phyloP scores from a whole-genome alignment of 2,113 vertebrate genomes.

The Cinclus mexicanus region DNA sequence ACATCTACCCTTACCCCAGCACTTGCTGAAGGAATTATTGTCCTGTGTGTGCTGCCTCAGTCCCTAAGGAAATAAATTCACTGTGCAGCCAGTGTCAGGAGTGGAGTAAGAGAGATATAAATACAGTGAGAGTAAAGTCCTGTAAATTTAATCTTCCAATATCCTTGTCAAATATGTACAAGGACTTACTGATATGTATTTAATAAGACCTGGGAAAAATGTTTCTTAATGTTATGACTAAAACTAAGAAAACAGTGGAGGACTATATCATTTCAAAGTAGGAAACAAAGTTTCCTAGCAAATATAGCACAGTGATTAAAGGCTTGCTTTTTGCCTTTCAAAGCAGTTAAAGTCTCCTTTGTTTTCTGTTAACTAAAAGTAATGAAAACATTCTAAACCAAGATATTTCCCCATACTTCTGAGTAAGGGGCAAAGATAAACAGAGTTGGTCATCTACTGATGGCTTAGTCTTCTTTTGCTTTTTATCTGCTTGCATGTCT shows the following conservation, averaged over 20 bases:
- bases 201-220: neutral
- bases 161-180: neutral
- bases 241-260: neutral
- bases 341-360: neutral
- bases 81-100: neutral
- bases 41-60: neutral
- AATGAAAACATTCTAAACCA: neutral
- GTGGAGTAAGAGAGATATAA: neutral
- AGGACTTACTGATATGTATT: neutral
- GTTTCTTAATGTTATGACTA: neutral
- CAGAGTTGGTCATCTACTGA: neutral
- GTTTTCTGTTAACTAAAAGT: neutral
- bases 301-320: neutral
- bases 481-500: neutral
- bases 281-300: neutral
- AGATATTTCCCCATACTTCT: neutral
- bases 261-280: neutral
- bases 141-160: neutral
- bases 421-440: neutral
- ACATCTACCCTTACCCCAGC: neutral
- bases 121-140: neutral
- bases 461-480: neutral
- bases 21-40: neutral
- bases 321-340: neutral
- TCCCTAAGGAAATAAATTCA: neutral